phyloP scores from a whole-genome alignment of 2,113 vertebrate species.

The Mus pahari region DNA sequence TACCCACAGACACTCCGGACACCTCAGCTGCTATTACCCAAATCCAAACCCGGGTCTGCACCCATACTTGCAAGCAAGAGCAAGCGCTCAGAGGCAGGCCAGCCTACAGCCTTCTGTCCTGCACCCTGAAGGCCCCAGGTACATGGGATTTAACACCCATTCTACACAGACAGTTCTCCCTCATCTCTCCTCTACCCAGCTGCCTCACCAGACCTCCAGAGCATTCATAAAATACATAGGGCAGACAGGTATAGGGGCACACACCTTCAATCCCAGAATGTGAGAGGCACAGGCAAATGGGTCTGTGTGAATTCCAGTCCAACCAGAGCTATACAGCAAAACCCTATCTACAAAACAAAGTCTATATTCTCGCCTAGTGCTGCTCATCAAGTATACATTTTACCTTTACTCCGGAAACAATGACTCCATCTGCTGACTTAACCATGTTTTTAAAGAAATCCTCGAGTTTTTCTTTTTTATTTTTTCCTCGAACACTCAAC shows the following conservation, averaged over 20 bases:
- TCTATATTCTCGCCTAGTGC: conserved; percentile 15
- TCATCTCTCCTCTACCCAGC: background rate
- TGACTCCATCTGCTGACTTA: conserved; percentile 98
- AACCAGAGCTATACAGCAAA: background rate
- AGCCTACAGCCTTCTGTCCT: background rate
- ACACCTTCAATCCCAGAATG: background rate
- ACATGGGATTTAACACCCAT: background rate
- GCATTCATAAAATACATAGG: background rate
- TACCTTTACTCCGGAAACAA: conserved; percentile 99
- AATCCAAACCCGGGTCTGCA: background rate
- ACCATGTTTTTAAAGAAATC: conserved; percentile 99
- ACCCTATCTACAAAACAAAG: background rate
- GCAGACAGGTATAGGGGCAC: background rate
- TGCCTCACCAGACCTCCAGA: background rate
- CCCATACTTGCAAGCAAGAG: background rate
- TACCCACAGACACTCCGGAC: background rate
- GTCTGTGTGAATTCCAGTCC: background rate
- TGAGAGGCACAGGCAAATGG: too few species aligned
- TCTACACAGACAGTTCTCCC: background rate
- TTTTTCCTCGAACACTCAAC: conserved; percentile 99
- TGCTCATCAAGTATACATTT: conserved; percentile 63
- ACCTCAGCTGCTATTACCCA: conserved; percentile 32
- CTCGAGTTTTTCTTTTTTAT: conserved; percentile 99
- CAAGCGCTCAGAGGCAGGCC: background rate
- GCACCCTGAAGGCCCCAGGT: background rate